Base-by-base conservation (phyloP, 2,888 invertebrate species). In the Ctenicera cuprea region DNA sequence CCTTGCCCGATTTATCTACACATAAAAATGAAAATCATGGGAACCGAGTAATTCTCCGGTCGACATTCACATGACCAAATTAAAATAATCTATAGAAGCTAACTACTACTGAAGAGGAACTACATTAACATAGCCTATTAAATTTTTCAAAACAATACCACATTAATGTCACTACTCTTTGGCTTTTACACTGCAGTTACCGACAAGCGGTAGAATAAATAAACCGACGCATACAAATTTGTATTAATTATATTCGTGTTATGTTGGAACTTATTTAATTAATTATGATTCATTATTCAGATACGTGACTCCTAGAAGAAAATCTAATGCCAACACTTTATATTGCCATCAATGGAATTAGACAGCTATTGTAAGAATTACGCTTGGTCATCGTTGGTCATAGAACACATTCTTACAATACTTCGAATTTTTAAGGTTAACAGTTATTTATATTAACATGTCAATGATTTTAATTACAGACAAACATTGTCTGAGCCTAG, bases 61-160 rank as follows among this genome's bases (percentile, higher is more conserved):
- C 38, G 45, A 54, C 61, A 69, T 69, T 62, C 69, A 64, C 63
- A 64, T 71, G 33, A 26, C 57, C 71, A 59, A 71, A 71, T 66
- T 71, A 50, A 71, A 66, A 71, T 65, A 65, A 61, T 18, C 59
- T 30, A 45, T 38, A 63, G 20, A 61, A 70, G 26, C 41, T 37
- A n/a, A 65, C 38, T 57, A 33, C 62, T 37, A 57, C 33, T 52
- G 67, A 62, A 65, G 57, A 73, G 64, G 69, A 73, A 64, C 54
- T 63, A 33, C 52, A 74, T 69, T 74, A 72, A 57, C 71, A 72
- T 72, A 72, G 33, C 38, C 70, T 48, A 74, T 52, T 71, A 71
- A 71, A 62, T 71, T 70, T 71, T 74, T 71, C 48, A 68, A 74
- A 71, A 74, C 71, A 74, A 74, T 74, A 57, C 70, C 41, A 74